Evolutionary conservation across 2,888 invertebrate genomes (phyloP).

Genomic region (Vandiemenella viatica): DNA sequence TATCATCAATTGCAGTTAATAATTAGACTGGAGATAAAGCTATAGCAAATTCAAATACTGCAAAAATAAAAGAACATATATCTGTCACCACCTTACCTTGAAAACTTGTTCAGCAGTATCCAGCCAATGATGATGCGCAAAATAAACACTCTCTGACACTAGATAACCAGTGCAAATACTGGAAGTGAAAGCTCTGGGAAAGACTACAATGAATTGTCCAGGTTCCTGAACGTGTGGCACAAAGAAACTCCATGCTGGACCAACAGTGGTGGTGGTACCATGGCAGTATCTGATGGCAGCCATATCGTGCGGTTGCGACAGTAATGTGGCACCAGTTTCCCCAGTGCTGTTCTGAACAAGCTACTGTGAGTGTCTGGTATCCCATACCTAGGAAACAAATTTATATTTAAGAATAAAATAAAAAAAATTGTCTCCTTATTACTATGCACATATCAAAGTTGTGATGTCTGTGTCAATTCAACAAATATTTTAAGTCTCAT

Average conservation of each 20-base stretch:
- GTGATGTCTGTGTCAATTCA: no score
- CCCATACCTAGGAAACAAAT: slow-evolving; percentile 64
- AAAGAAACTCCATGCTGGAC: slow-evolving; percentile 61
- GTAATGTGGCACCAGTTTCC: slow-evolving; percentile 61
- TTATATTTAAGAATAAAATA: no score
- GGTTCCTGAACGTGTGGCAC: slow-evolving; percentile 68
- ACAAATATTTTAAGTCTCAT: slow-evolving; percentile 4
- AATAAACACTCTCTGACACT: slow-evolving; percentile 84
- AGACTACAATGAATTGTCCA: slow-evolving; percentile 79
- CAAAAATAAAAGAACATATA: no score
- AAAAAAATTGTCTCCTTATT: no score
- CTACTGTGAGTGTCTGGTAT: slow-evolving; percentile 64
- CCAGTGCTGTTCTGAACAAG: slow-evolving; percentile 59
- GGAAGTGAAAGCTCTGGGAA: slow-evolving; percentile 77
- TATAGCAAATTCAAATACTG: no score
- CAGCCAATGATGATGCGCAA: slow-evolving; percentile 69
- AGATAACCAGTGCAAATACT: slow-evolving; percentile 78
- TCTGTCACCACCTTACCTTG: slow-evolving; percentile 40
- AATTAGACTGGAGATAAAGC: no score
- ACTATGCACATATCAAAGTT: no score
- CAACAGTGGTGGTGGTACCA: slow-evolving; percentile 75
- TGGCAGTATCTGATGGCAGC: slow-evolving; percentile 82
- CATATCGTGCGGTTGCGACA: slow-evolving; percentile 72
- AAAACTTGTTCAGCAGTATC: slow-evolving; percentile 55
- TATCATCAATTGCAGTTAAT: no score